Conservation (phyloP, 2,113 vertebrate genomes). For the Siphamia tubifer region DNA sequence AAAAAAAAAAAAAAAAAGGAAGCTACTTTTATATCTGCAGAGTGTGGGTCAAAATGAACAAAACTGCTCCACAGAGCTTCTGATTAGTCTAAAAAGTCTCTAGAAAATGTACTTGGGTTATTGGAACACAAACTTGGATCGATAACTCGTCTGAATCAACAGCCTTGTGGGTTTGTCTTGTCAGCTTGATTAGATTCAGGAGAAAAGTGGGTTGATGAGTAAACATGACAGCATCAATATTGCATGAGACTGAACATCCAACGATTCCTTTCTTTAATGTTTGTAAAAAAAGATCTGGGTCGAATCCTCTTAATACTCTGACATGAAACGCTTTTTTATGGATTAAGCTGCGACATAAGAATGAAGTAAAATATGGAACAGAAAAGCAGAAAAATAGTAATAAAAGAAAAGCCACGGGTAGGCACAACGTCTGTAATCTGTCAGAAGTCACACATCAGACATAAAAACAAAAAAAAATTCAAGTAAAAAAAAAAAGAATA, state of each 20-base stretch:
- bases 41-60: conserved; percentile 39
- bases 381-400: not conserved
- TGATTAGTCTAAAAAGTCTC: conserved; percentile 44
- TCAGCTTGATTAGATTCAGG: conserved; percentile 56
- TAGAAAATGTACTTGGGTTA: conserved; percentile 48
- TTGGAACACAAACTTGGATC: conserved; percentile 49
- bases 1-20: conserved; percentile 2
- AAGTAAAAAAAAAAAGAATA: not conserved
- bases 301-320: conserved; percentile 42
- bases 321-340: conserved; percentile 5
- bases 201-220: conserved; percentile 70
- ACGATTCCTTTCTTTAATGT: conserved; percentile 59
- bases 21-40: conserved; percentile 36
- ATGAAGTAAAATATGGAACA: not conserved
- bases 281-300: conserved; percentile 66
- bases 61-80: conserved; percentile 20
- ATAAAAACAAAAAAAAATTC: not conserved
- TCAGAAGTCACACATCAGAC: not conserved
- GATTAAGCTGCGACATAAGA: conserved; percentile 9
- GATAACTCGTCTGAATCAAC: conserved; percentile 48
- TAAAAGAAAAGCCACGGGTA: not conserved
- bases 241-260: conserved; percentile 61
- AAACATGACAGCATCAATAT: conserved; percentile 75
- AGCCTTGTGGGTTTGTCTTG: conserved; percentile 45
- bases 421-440: not conserved